A percentile compares a stretch with the other conserved stretches of the same genome.
Conservation (phyloP, 2,888 invertebrate genomes). For the Dendrolimus pini region DNA sequence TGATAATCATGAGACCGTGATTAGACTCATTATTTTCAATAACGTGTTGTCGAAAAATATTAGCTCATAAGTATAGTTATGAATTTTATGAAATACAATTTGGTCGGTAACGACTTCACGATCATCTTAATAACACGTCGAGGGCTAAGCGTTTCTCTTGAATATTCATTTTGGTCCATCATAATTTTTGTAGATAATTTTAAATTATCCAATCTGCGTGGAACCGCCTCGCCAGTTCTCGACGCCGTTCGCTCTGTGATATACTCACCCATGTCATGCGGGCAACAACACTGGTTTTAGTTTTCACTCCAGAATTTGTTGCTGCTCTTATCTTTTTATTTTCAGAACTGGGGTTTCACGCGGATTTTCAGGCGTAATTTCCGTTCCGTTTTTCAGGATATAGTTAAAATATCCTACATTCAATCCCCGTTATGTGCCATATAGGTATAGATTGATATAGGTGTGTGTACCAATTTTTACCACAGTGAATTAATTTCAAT, state of each 20-base stretch:
- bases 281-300: background rate
- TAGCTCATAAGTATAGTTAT: slow-evolving; percentile 72
- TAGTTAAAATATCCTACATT: too few species aligned
- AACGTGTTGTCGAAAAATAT: slow-evolving; percentile 69
- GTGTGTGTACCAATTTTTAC: too few species aligned
- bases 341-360: too few species aligned
- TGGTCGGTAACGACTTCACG: slow-evolving; percentile 69
- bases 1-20: background rate
- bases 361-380: too few species aligned
- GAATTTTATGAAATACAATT: slow-evolving; percentile 74
- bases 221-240: slow-evolving; percentile 27
- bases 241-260: slow-evolving; percentile 24
- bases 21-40: slow-evolving; percentile 55
- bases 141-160: slow-evolving; percentile 67
- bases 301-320: too few species aligned
- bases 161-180: slow-evolving; percentile 72
- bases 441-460: too few species aligned
- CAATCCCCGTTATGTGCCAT: too few species aligned
- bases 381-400: too few species aligned
- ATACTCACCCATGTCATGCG: background rate
- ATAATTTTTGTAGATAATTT: slow-evolving; percentile 72
- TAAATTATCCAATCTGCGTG: slow-evolving; percentile 60
- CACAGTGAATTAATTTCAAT: too few species aligned
- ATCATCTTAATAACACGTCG: slow-evolving; percentile 69
- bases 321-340: too few species aligned